Percentiles rank a stretch among this genome's conserved stretches.
phyloP scores from a whole-genome alignment of 1,140 invertebrate genomes.

The Fopius arisanus region DNA sequence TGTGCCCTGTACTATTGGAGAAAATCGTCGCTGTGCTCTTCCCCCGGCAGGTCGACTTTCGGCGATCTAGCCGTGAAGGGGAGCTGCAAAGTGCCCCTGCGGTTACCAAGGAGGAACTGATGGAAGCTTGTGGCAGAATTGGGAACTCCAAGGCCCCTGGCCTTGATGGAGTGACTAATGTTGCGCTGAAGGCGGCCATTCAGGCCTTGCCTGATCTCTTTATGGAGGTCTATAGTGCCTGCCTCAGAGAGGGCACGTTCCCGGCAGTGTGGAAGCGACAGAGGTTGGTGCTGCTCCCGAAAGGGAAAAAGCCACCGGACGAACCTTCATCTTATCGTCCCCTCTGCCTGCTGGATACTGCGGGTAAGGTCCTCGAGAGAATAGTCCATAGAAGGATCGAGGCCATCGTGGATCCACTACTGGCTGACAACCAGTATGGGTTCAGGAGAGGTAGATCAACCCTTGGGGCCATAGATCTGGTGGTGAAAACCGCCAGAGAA shows the following conservation, averaged over 20 bases:
- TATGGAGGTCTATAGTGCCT: background rate
- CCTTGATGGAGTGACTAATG: constrained; percentile 39
- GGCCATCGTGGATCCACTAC: background rate
- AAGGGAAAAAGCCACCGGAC: too few species aligned
- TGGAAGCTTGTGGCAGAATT: constrained; percentile 31
- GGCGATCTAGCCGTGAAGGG: background rate
- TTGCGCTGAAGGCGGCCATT: constrained; percentile 26
- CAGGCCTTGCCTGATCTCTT: background rate
- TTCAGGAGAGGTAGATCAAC: constrained; percentile 39
- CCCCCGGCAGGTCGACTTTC: constrained; percentile 3
- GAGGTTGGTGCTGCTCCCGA: too few species aligned
- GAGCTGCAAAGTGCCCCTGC: constrained; percentile 19
- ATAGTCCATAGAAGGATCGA: background rate
- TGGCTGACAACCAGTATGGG: constrained; percentile 40
- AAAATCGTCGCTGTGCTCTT: constrained; percentile 36
- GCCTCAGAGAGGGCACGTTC: background rate
- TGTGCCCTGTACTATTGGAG: constrained; percentile 17
- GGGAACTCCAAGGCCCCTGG: constrained; percentile 46
- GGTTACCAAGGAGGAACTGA: constrained; percentile 27
- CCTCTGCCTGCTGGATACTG: too few species aligned
- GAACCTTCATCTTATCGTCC: too few species aligned
- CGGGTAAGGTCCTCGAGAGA: too few species aligned
- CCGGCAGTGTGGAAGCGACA: background rate
- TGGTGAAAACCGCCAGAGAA: background rate
- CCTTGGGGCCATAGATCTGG: constrained; percentile 36